A percentile compares a stretch with the other conserved stretches of the same genome.
phyloP scores from a whole-genome alignment of 1,140 invertebrate species.

The Portunus trituberculatus region DNA sequence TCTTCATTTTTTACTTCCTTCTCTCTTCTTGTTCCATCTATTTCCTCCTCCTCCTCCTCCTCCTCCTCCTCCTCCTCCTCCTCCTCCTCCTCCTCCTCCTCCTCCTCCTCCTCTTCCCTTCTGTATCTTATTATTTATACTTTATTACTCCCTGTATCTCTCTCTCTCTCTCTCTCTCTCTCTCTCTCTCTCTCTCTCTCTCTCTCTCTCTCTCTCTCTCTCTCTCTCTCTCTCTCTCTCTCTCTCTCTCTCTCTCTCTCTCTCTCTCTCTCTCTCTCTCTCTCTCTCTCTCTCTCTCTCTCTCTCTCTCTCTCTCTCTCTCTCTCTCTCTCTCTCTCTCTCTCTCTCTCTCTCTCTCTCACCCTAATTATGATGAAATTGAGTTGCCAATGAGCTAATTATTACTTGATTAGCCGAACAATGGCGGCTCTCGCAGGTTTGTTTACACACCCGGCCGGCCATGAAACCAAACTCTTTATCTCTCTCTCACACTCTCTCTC shows the following conservation, averaged over 20 bases:
- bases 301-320: neutral
- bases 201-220: neutral
- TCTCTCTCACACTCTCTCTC: neutral
- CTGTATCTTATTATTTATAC: neutral
- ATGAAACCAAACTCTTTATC: conserved; percentile 57
- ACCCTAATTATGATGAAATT: conserved; percentile 66
- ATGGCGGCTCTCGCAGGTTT: conserved; percentile 29
- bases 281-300: neutral
- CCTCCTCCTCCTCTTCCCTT: neutral
- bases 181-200: neutral
- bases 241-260: neutral
- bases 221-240: neutral
- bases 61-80: neutral
- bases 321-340: neutral
- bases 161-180: neutral
- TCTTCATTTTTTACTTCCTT: no score
- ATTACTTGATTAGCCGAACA: conserved; percentile 59
- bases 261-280: neutral
- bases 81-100: neutral
- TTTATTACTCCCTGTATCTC: neutral
- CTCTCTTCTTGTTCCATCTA: neutral
- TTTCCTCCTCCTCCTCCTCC: neutral
- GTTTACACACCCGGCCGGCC: conserved; percentile 32
- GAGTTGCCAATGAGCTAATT: conserved; percentile 61
- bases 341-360: conserved; percentile 1